Conservation (phyloP, 2,113 vertebrate genomes). For the Heloderma charlesbogerti region DNA sequence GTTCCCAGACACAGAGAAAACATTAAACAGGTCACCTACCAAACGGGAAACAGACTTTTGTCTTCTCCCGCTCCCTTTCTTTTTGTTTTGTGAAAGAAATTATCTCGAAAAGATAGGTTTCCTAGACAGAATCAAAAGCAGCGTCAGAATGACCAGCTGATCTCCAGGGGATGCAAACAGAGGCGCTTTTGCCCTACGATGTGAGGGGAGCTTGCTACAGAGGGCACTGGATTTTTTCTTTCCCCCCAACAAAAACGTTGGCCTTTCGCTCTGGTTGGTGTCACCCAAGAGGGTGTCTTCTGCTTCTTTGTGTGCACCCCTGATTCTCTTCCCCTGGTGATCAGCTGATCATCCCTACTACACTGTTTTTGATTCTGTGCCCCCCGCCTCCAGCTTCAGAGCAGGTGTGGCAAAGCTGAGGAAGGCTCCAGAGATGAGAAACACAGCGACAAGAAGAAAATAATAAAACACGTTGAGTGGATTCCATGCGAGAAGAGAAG, state of each 20-base stretch:
- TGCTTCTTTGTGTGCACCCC: slow-evolving; percentile 11
- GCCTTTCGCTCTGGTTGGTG: slow-evolving; percentile 39
- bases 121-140: slow-evolving; percentile 80
- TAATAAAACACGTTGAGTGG: no score
- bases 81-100: slow-evolving; percentile 77
- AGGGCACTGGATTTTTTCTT: slow-evolving; percentile 51
- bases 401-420: not conserved
- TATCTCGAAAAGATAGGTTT: slow-evolving; percentile 81
- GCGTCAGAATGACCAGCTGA: slow-evolving; percentile 70
- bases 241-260: slow-evolving; percentile 22
- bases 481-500: no score
- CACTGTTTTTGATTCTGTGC: slow-evolving; percentile 74
- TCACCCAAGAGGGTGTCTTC: not conserved
- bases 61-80: not conserved
- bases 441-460: no score
- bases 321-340: slow-evolving; percentile 65
- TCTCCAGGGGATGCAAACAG: slow-evolving; percentile 67
- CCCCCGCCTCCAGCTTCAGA: not conserved
- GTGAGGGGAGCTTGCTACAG: slow-evolving; percentile 39
- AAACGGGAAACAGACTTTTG: slow-evolving; percentile 83
- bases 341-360: slow-evolving; percentile 63
- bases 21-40: slow-evolving; percentile 90
- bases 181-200: slow-evolving; percentile 47
- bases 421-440: no score
- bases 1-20: slow-evolving; percentile 89